phyloP scores from a whole-genome alignment of 2,797 vertebrate species.

The Hapalemur alaotrensis region DNA sequence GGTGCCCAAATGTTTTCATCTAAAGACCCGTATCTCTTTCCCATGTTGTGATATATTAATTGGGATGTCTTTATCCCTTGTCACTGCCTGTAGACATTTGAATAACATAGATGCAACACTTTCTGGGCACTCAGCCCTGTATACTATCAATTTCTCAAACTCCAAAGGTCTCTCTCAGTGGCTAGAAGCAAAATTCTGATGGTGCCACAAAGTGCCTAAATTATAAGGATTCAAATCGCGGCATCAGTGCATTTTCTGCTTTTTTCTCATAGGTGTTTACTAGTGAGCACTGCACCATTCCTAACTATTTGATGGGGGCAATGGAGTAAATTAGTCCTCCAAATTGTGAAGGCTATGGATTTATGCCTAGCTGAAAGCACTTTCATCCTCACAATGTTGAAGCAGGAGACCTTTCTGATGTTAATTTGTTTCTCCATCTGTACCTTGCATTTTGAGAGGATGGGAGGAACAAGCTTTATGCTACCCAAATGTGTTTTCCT shows the following conservation, averaged over 20 bases:
- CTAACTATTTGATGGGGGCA: background rate
- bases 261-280: background rate
- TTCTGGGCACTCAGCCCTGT: background rate
- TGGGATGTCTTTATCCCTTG: background rate
- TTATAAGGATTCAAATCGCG: constrained; percentile 24
- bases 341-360: constrained; percentile 29
- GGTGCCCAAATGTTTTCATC: constrained; percentile 18
- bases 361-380: constrained; percentile 36
- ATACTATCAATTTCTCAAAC: constrained; percentile 45
- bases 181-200: constrained; percentile 22
- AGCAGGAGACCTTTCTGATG: background rate
- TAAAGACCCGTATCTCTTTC: background rate
- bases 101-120: background rate
- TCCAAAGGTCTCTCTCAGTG: background rate
- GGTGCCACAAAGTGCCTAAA: constrained; percentile 11
- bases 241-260: background rate
- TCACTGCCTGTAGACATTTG: constrained; percentile 31
- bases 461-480: background rate
- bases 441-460: constrained; percentile 14
- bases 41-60: constrained; percentile 2
- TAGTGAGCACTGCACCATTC: background rate
- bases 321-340: background rate
- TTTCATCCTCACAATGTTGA: background rate
- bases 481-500: background rate
- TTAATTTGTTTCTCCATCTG: constrained; percentile 59